Conservation (phyloP, 2,113 vertebrate genomes). For the Macaca nemestrina region DNA sequence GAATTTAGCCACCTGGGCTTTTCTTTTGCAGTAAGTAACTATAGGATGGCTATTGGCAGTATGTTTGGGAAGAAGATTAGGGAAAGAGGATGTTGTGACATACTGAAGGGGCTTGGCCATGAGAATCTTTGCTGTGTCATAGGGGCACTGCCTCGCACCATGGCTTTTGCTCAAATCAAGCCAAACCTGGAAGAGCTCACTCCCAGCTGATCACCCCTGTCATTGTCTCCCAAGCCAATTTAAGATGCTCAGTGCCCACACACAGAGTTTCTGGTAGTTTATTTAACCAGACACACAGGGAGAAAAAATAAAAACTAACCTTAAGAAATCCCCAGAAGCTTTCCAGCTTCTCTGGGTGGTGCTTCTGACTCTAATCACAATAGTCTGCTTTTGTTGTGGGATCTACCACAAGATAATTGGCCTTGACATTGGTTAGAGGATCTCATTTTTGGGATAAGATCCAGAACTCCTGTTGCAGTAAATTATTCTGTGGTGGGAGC, state of each 20-base stretch:
- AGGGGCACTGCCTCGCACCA: background rate
- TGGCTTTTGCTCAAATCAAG: background rate
- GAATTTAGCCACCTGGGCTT: background rate
- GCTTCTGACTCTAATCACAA: slow-evolving; percentile 86
- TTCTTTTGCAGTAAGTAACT: background rate
- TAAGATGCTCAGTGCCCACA: slow-evolving; percentile 75
- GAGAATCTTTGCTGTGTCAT: background rate
- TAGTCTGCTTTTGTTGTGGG: slow-evolving; percentile 86
- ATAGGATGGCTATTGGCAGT: background rate
- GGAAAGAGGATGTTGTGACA: background rate
- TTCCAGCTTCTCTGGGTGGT: slow-evolving; percentile 84
- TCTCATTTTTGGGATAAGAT: slow-evolving; percentile 85
- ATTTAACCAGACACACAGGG: slow-evolving; percentile 58
- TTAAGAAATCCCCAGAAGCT: slow-evolving; percentile 78
- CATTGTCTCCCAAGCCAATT: slow-evolving; percentile 55
- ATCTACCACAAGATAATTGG: slow-evolving; percentile 86
- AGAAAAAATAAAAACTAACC: slow-evolving; percentile 53
- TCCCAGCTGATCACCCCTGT: slow-evolving; percentile 53
- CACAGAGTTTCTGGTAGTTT: slow-evolving; percentile 81
- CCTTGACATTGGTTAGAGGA: slow-evolving; percentile 86
- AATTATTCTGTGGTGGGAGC: slow-evolving; percentile 85
- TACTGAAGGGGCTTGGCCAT: background rate
- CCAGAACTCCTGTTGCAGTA: slow-evolving; percentile 87
- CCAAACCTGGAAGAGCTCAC: slow-evolving; percentile 48
- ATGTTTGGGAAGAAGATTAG: background rate